Percentiles rank a stretch among this genome's conserved stretches.
These are phyloP conservation scores for Drosophila ezoana DNA, from an alignment of 2,888 invertebrate genomes.

Conservation along the genomic window DNA sequence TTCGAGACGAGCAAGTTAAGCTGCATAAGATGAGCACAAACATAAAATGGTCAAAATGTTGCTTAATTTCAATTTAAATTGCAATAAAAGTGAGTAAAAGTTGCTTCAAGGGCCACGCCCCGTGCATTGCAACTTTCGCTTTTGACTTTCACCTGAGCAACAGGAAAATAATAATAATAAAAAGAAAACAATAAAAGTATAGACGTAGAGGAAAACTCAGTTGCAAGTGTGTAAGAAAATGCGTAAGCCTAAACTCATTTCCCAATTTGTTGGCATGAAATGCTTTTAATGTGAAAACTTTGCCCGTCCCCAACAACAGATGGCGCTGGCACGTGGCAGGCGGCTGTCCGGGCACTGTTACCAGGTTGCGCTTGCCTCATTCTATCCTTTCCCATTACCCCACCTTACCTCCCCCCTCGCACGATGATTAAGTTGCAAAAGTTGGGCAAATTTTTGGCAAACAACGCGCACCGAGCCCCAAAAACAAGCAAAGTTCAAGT, in stretches of 20 bases:
- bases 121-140: conserved; percentile 36
- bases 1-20: conserved; percentile 7
- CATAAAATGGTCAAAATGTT: conserved; percentile 18
- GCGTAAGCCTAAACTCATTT: conserved; percentile 59
- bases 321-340: conserved; percentile 60
- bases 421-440: conserved; percentile 76
- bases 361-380: conserved; percentile 22
- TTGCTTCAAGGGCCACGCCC: conserved; percentile 31
- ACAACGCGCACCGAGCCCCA: conserved; percentile 36
- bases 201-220: not conserved
- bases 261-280: conserved; percentile 71
- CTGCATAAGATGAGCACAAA: conserved; percentile 8
- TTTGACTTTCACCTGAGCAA: conserved; percentile 37
- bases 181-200: not conserved
- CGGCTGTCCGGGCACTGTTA: conserved; percentile 25
- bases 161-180: conserved; percentile 2
- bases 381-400: not conserved
- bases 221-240: conserved; percentile 41
- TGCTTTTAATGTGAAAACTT: conserved; percentile 76
- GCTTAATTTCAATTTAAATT: conserved; percentile 34
- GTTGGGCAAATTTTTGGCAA: conserved; percentile 64
- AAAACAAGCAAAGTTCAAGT: conserved; percentile 56
- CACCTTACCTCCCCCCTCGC: not conserved
- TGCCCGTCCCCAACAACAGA: conserved; percentile 49
- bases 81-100: conserved; percentile 9